These are phyloP conservation scores for Bufotes viridis DNA, from an alignment of 2,797 vertebrate species.

Conservation along the genomic window DNA sequence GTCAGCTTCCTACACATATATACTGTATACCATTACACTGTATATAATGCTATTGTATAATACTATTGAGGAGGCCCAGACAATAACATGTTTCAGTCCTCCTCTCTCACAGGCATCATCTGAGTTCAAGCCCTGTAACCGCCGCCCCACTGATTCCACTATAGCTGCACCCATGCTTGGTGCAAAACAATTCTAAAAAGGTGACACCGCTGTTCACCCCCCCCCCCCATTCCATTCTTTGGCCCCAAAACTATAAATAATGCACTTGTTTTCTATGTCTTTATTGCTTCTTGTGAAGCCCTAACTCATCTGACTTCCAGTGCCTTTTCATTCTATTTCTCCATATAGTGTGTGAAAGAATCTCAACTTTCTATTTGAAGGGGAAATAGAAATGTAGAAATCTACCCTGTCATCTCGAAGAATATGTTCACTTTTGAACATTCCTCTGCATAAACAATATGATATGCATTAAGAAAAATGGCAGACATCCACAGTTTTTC, in stretches of 20 bases:
- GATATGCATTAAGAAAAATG: conserved; percentile 34
- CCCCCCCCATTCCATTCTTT: not conserved
- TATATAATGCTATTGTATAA: too few relatives aligned
- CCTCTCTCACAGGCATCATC: too few relatives aligned
- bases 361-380: conserved; percentile 29
- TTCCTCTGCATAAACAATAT: conserved; percentile 46
- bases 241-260: too few relatives aligned
- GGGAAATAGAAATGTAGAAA: conserved; percentile 39
- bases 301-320: not conserved
- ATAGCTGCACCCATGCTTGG: not conserved
- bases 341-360: not conserved
- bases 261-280: not conserved
- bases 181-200: not conserved
- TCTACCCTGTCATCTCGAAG: conserved; percentile 32
- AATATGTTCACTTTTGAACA: conserved; percentile 41
- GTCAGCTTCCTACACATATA: too few relatives aligned
- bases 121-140: too few relatives aligned
- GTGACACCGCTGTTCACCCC: not conserved
- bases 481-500: conserved; percentile 40
- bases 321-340: not conserved
- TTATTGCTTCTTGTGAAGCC: not conserved
- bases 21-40: too few relatives aligned
- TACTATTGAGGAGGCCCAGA: too few relatives aligned
- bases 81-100: too few relatives aligned
- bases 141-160: too few relatives aligned